Evolutionary conservation across 2,797 vertebrate species (phyloP).

Genomic region (Sebastes itinus): DNA sequence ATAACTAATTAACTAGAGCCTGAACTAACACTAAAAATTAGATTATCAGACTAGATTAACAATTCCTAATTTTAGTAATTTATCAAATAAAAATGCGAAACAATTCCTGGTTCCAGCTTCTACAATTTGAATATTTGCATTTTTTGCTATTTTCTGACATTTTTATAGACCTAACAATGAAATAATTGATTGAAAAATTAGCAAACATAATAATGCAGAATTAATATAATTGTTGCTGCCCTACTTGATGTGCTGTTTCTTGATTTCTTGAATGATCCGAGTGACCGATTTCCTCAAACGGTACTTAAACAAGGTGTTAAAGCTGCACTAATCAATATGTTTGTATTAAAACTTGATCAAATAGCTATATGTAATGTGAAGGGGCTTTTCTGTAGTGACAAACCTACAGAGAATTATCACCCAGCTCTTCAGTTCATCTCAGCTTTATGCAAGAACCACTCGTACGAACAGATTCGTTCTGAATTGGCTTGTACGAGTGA

Average conservation of each 20-base stretch:
- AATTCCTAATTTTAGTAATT: not conserved
- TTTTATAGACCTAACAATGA: rapidly evolving
- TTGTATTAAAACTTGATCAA: not conserved
- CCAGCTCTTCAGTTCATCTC: not conserved
- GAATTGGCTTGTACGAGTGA: not conserved
- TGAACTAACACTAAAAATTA: not conserved
- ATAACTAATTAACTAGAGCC: not conserved
- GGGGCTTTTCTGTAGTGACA: not conserved
- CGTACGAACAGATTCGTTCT: not conserved
- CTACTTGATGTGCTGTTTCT: not conserved
- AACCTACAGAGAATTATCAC: not conserved
- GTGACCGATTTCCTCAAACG: too few relatives aligned
- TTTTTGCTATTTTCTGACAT: not conserved
- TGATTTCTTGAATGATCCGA: too few relatives aligned
- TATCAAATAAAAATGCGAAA: not conserved
- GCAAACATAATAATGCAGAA: not conserved
- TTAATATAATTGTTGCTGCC: not conserved
- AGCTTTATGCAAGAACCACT: not conserved
- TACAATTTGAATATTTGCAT: not conserved
- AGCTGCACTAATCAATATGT: not conserved
- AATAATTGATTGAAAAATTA: not conserved
- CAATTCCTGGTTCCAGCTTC: not conserved
- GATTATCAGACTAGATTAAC: not conserved
- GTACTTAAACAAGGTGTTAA: too few relatives aligned
- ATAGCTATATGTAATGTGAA: not conserved